Base-by-base conservation (phyloP, 2,113 vertebrate species). In the Phalacrocorax pelagicus region DNA sequence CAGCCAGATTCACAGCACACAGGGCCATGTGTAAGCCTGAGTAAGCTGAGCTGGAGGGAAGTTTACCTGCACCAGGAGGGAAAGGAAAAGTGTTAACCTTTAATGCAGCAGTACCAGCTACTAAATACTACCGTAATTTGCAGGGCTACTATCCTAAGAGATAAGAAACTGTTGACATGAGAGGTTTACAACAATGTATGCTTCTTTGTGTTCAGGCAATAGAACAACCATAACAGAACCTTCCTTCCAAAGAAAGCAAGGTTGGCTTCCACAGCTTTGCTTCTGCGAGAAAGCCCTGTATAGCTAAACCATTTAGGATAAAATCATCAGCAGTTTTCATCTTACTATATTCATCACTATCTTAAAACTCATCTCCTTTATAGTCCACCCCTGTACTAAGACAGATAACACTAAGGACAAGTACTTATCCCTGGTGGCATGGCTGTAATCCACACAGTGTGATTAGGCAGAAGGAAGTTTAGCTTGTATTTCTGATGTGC, bases 1-100 rank as follows among this genome's bases (percentile, higher is more conserved):
- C 99, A 0, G 99, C 99, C 88, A 99, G 98, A 97, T 99, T 99
- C 87, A 99, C 99, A 2, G 99, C 99, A 11, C 98, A 99, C 78
- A 99, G 89, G 34, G 99, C 99, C 97, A 99, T 98, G 92, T 99
- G 99, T 62, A 99, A 92, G 23, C 98, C 98, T 1, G 99, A 99
- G 86, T 98, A 98, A 78, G 98, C 97, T 20, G 98, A 99, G 67
- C 98, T 98, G 65, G 98, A 98, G 11, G 98, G 98, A 94, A 99
- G 97, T 95, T 99, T 99, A 84, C 99, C 99, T 99, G 79, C 10
- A 96, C 23, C 84, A 87, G 11, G 2, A 81, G 11, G 15, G 63
- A 13, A 21, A 96, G 21, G 20, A 88, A 82, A 96, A 81, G 21
- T 5, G 40, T 75, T 81, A 62, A 21, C 24, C 62, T 62, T 40